Base-by-base conservation (phyloP, 2,888 invertebrate genomes). In the Xanthia icteritia region DNA sequence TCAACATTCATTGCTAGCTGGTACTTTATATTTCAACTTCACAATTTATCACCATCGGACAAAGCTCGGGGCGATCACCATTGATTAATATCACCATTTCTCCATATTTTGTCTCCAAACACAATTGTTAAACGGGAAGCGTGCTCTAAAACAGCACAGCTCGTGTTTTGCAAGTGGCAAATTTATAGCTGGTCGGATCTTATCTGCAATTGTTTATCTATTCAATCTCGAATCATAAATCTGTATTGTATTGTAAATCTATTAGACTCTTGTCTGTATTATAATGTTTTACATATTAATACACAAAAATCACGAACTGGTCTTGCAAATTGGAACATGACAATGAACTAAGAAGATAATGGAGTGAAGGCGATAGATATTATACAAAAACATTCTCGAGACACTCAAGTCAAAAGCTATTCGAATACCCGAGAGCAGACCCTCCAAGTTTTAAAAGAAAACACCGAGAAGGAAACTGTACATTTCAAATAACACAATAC, bases 141-240 rank as follows among this genome's bases (percentile, higher is more conserved):
- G 76, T 85, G 80, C 73, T 79, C 80, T 60, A 76, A 73, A 84
- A 87, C 79, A 84, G 76, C 74, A 63, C 78, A 73, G 76, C 76
- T 77, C 76, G 76, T 82, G 88, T 89, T 88, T 88, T 86, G 89
- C 82, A 82, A 88, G 82, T 82, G 84, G 82, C 66, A 68, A 81
- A 86, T 88, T 89, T 89, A 87, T 87, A 80, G 76, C 80, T 56
- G 73, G 67, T 77, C 76, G 42, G 78, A 85, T 87, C 80, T 87
- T 86, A 89, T 89, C 84, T 76, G 64, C 75, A 66, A 87, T 84
- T 82, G 68, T 81, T 88, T 89, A 88, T 89, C 79, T 89, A 80
- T 89, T 82, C 76, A 68, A 81, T 82, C 89, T 79, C 56, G 68
- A 73, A 74, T 82, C 78, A 84, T 89, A 89, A 88, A 87, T 89